Conservation (phyloP, 92 coral and sea anemone genomes). For the Zoanthus sansibaricus region DNA sequence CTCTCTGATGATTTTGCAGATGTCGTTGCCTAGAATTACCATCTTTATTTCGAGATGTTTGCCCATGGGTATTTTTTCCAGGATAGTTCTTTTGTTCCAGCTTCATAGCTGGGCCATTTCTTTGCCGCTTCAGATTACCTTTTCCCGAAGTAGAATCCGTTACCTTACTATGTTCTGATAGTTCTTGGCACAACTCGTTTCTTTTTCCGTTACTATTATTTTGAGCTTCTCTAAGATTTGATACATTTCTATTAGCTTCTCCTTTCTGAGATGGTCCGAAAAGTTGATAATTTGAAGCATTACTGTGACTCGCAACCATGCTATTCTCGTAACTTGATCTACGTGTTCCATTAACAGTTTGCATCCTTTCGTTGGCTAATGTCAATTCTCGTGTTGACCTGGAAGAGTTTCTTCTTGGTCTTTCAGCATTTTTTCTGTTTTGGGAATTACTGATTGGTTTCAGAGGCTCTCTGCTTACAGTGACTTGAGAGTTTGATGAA, state of each 20-base stretch:
- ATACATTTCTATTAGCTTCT: background rate
- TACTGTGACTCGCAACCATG: background rate
- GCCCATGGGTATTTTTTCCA: background rate
- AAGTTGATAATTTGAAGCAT: constrained; percentile 1
- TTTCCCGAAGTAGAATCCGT: background rate
- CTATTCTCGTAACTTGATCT: background rate
- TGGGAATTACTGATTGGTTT: constrained; percentile 62
- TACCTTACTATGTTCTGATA: background rate
- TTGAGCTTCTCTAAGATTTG: background rate
- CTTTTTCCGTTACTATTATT: background rate
- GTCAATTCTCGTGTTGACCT: background rate
- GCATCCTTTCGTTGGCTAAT: background rate
- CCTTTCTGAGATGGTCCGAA: background rate
- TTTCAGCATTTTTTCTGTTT: constrained; percentile 11
- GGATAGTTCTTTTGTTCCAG: background rate
- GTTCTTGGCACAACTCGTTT: background rate
- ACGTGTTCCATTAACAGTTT: background rate
- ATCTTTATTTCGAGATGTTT: background rate
- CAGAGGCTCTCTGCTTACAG: constrained; percentile 74
- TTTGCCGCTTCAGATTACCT: background rate
- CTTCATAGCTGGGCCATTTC: background rate
- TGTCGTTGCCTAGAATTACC: background rate
- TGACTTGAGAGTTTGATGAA: constrained; percentile 9
- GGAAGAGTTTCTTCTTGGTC: constrained; percentile 9
- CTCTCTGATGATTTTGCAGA: background rate